These are phyloP conservation scores for Gila orcuttii DNA, from an alignment of 2,113 vertebrate species.

Conservation along the genomic window DNA sequence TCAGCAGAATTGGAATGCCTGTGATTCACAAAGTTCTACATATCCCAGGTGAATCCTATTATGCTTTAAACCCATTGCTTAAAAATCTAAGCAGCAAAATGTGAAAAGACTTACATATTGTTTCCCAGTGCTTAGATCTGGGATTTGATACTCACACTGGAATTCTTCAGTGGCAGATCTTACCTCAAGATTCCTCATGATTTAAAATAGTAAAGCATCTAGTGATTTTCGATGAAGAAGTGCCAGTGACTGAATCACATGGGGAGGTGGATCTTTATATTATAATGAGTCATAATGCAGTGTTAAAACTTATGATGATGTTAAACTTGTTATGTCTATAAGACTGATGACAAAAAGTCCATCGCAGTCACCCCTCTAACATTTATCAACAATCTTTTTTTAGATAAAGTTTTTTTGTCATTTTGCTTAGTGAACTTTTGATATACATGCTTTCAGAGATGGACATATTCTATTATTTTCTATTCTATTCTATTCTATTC, in stretches of 20 bases:
- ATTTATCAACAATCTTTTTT: background rate
- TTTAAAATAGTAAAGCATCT: background rate
- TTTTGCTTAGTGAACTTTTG: background rate
- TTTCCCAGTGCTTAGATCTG: background rate
- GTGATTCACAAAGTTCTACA: background rate
- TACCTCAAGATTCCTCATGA: background rate
- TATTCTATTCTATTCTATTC: constrained; percentile 7
- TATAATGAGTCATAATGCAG: constrained; percentile 42
- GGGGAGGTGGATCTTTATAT: constrained; percentile 39
- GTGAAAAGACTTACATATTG: background rate
- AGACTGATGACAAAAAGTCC: background rate
- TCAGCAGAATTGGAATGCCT: background rate
- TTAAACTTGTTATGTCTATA: constrained; percentile 31
- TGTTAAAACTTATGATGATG: constrained; percentile 40
- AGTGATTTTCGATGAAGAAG: constrained; percentile 26
- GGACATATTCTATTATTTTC: background rate
- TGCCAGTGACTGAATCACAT: constrained; percentile 34
- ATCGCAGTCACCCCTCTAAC: too few relatives aligned
- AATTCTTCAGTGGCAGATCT: background rate
- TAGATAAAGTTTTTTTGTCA: background rate
- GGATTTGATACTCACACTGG: background rate
- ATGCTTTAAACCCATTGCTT: background rate
- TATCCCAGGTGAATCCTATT: background rate
- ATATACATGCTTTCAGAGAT: background rate
- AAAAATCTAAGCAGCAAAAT: background rate